Conservation (phyloP, 2,113 vertebrate species). For the Mellivora capensis region DNA sequence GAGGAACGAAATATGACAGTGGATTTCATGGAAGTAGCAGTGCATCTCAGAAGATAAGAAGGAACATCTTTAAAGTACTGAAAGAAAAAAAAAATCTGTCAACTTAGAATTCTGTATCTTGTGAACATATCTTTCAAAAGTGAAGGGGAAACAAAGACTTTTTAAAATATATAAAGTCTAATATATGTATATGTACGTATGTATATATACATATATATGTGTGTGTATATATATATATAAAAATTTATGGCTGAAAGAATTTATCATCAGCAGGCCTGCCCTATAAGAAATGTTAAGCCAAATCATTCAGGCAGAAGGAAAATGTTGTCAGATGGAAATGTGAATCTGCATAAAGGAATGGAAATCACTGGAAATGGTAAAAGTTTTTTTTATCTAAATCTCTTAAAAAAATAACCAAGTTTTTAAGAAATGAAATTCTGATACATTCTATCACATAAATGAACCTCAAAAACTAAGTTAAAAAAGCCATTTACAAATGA, state of each 20-base stretch:
- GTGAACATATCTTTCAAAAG: background rate
- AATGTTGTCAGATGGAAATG: background rate
- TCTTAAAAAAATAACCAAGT: background rate
- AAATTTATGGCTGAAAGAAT: background rate
- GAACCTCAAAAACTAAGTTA: background rate
- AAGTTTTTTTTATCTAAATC: background rate
- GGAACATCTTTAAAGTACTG: background rate
- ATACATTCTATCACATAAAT: background rate
- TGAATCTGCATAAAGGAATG: background rate
- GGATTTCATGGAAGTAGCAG: background rate
- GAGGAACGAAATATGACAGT: background rate
- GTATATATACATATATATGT: no score
- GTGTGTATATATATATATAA: no score
- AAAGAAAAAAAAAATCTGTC: background rate
- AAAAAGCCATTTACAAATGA: background rate
- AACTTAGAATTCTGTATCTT: background rate
- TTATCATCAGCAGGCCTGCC: background rate
- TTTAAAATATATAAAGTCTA: background rate
- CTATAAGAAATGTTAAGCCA: background rate
- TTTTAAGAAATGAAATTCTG: background rate
- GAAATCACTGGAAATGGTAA: background rate
- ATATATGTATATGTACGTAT: no score
- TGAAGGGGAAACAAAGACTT: background rate
- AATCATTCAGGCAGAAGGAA: background rate
- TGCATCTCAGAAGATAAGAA: background rate